These are phyloP conservation scores for Echinarachnius parma DNA, from an alignment of 53 echinoderm and acorn worm genomes.

Conservation along the genomic window DNA sequence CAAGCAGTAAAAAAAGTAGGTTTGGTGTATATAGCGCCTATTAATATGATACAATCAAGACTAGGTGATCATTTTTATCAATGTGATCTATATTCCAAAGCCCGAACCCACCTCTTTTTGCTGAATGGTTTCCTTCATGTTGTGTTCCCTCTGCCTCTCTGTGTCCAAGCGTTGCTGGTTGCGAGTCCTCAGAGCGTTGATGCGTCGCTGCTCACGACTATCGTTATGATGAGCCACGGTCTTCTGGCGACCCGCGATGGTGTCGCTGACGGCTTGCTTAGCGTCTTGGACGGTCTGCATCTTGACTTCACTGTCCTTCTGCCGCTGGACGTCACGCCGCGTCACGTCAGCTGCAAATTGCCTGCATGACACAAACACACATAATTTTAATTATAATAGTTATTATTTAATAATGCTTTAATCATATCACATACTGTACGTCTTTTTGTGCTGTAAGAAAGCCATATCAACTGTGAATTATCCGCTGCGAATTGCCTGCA, in stretches of 20 bases:
- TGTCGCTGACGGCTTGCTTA: slow-evolving; percentile 67
- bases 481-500: no score
- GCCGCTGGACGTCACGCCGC: slow-evolving; percentile 73
- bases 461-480: no score
- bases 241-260: slow-evolving; percentile 59
- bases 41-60: no score
- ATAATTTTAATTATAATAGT: no score
- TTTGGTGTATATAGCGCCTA: no score
- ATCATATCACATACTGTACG: no score
- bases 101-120: slow-evolving; percentile 67
- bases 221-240: slow-evolving; percentile 44
- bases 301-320: slow-evolving; percentile 68
- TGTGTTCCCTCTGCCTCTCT: slow-evolving; percentile 70
- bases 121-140: slow-evolving; percentile 63
- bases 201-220: slow-evolving; percentile 49
- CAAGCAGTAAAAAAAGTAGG: no score
- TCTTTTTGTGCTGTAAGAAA: no score
- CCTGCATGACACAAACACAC: slow-evolving; percentile 32
- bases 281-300: slow-evolving; percentile 50
- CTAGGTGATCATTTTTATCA: no score
- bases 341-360: slow-evolving; percentile 74
- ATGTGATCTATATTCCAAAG: background rate
- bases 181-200: slow-evolving; percentile 53
- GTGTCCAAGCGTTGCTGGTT: slow-evolving; percentile 65
- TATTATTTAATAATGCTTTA: no score